Percentiles rank a stretch among this genome's conserved stretches.
Conservation (phyloP, 2,888 invertebrate genomes). For the Hemithea aestivaria region DNA sequence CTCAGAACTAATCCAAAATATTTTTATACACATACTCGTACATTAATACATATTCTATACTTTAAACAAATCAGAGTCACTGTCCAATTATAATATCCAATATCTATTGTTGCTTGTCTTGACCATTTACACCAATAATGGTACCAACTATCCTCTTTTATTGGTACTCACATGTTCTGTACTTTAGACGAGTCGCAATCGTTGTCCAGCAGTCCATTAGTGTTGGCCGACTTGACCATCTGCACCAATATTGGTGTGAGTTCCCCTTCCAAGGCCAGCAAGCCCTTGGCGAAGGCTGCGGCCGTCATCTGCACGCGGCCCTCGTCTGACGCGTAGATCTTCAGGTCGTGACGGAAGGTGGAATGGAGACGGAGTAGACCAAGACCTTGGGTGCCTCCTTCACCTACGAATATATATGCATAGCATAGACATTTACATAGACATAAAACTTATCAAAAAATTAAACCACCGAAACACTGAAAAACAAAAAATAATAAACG, state of each 20-base stretch:
- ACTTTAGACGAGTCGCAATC: constrained; percentile 98
- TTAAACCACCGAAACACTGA: too few relatives aligned
- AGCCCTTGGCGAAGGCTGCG: constrained; percentile 99
- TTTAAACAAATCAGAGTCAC: too few relatives aligned
- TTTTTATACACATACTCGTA: too few relatives aligned
- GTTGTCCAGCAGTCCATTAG: constrained; percentile 98
- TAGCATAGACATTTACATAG: neutral
- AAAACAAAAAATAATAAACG: too few relatives aligned
- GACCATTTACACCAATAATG: too few relatives aligned
- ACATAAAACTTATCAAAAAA: too few relatives aligned
- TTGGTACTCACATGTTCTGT: constrained; percentile 95
- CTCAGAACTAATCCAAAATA: too few relatives aligned
- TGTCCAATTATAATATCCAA: too few relatives aligned
- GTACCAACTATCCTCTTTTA: too few relatives aligned
- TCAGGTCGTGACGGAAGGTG: constrained; percentile 98
- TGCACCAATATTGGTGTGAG: constrained; percentile 99
- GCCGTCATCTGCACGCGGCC: constrained; percentile 99
- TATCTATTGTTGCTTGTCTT: too few relatives aligned
- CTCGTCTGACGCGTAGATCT: constrained; percentile 99
- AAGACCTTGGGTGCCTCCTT: constrained; percentile 96
- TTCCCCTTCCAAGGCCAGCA: constrained; percentile 98
- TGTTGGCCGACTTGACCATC: constrained; percentile 99
- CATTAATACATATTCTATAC: too few relatives aligned
- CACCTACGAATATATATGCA: constrained; percentile 72
- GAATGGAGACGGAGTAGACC: constrained; percentile 96